phyloP scores from a whole-genome alignment of 2,888 invertebrate genomes.

The Acanthosepion pharaonis region DNA sequence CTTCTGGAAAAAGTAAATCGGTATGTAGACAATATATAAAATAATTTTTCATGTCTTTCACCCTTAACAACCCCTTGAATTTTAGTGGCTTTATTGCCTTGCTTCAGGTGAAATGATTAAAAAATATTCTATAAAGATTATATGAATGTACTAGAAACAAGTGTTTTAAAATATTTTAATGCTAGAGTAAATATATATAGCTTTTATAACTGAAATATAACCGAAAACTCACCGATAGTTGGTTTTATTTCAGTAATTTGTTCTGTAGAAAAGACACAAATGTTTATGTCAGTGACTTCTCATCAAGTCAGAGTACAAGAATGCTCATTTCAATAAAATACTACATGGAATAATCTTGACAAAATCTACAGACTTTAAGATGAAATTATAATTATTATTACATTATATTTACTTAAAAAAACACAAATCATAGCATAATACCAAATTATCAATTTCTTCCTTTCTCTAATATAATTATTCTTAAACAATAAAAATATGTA shows the following conservation, averaged over 20 bases:
- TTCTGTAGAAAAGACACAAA: background rate
- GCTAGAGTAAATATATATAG: no score
- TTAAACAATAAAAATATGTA: background rate
- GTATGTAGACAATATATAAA: no score
- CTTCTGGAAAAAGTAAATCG: no score
- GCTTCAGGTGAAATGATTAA: no score
- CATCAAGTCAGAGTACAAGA: background rate
- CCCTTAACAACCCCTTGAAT: no score
- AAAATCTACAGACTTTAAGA: background rate
- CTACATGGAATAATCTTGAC: background rate
- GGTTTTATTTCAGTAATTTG: constrained; percentile 13
- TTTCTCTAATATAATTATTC: background rate
- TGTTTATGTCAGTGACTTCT: background rate
- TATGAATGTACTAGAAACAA: no score
- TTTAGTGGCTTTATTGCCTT: no score
- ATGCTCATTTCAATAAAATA: background rate
- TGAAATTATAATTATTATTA: background rate
- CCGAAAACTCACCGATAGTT: background rate
- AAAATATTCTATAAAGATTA: no score
- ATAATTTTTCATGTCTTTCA: no score
- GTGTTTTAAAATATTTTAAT: no score
- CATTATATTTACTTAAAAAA: background rate
- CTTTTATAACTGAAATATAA: background rate
- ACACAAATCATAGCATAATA: background rate
- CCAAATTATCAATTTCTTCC: background rate